Evolutionary conservation across 2,113 vertebrate genomes (phyloP).

Genomic region (Urocitellus parryii): DNA sequence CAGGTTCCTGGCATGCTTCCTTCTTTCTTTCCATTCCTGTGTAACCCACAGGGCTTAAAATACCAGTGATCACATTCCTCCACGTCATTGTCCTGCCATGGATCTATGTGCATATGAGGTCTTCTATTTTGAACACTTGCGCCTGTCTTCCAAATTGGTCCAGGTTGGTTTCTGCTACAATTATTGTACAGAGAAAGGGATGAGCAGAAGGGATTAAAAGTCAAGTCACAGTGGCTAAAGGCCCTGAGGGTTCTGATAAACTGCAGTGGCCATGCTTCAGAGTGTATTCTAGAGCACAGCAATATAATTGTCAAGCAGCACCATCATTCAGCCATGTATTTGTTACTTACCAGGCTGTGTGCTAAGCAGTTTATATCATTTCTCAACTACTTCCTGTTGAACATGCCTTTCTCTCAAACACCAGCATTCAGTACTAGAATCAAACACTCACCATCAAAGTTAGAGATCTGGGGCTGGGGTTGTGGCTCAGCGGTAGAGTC

Average conservation of each 20-base stretch:
- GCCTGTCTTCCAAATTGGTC: not conserved
- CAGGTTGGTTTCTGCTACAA: not conserved
- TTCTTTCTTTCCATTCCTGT: not conserved
- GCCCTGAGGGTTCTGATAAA: not conserved
- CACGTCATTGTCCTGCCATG: not conserved
- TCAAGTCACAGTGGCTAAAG: not conserved
- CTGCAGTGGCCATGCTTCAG: not conserved
- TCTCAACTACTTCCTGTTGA: not conserved
- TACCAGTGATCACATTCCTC: not conserved
- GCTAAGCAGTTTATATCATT: not conserved
- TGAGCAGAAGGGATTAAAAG: not conserved
- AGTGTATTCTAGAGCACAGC: not conserved
- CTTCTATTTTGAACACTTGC: not conserved
- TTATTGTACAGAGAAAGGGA: not conserved
- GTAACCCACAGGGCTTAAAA: not conserved
- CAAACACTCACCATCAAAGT: not conserved
- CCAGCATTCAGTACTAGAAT: not conserved
- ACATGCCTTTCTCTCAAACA: not conserved
- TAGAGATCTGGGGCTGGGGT: not conserved
- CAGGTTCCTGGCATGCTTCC: not conserved
- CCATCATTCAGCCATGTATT: not conserved
- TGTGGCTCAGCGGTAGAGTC: too few relatives aligned
- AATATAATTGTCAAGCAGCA: too few relatives aligned
- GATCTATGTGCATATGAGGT: not conserved
- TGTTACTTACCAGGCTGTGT: not conserved